Evolutionary conservation across 2,797 vertebrate species (phyloP).

Genomic region (Distichodus sexfasciatus): DNA sequence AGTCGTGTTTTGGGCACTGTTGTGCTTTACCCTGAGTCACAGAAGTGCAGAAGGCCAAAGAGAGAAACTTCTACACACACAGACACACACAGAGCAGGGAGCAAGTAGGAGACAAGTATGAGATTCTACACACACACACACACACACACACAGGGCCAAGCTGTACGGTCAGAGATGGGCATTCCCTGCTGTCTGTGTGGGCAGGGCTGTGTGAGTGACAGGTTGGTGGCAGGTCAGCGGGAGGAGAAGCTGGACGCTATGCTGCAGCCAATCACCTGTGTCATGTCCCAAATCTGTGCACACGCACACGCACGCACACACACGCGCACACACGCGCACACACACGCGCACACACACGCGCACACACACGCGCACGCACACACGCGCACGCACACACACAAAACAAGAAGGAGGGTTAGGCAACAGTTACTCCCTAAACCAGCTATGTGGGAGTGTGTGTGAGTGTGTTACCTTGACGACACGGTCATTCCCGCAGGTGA

Average conservation of each 20-base stretch:
- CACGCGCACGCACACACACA: no score
- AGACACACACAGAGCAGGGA: no score
- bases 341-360: background rate
- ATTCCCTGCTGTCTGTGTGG: slow-evolving; percentile 29
- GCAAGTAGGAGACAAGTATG: no score
- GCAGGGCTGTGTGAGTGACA: slow-evolving; percentile 21
- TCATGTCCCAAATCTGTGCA: slow-evolving; percentile 95
- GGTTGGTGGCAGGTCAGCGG: slow-evolving; percentile 76
- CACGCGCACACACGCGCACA: background rate
- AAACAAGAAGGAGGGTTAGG: no score
- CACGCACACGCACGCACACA: slow-evolving; percentile 14
- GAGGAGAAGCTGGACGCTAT: slow-evolving; percentile 88
- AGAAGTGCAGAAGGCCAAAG: no score
- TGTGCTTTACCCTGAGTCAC: no score
- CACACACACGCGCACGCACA: background rate
- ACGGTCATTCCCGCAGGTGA: slow-evolving; percentile 92
- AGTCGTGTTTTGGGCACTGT: no score
- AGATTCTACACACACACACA: background rate
- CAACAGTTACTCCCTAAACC: no score
- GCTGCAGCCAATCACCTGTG: slow-evolving; percentile 91
- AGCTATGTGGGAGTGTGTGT: no score
- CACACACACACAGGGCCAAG: background rate
- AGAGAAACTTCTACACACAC: no score
- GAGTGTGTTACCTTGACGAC: slow-evolving; percentile 85
- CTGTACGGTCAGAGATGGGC: background rate